Conservation (phyloP, 2,113 vertebrate species). For the Festucalex cinctus region DNA sequence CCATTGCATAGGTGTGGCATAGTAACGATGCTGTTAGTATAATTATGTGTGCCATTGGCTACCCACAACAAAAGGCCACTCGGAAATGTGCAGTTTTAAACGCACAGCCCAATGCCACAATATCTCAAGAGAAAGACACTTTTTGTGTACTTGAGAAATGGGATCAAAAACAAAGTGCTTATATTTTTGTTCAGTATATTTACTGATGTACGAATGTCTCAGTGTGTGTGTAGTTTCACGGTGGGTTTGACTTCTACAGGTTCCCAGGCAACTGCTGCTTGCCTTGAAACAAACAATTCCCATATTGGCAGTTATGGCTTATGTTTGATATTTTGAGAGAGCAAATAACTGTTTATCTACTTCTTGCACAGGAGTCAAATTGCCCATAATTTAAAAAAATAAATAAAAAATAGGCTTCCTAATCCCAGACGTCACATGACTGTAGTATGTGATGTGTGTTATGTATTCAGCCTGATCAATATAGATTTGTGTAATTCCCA, state of each 20-base stretch:
- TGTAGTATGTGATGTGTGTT: background rate
- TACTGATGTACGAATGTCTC: background rate
- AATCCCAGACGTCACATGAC: background rate
- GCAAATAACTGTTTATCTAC: constrained; percentile 1
- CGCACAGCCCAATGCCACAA: background rate
- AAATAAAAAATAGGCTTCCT: background rate
- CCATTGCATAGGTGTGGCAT: no score
- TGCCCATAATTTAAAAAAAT: background rate
- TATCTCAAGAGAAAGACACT: no score
- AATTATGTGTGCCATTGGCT: no score
- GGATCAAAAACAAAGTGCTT: no score
- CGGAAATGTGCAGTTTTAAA: background rate
- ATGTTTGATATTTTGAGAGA: background rate
- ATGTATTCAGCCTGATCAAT: background rate
- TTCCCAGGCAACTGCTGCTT: background rate
- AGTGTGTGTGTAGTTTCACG: background rate
- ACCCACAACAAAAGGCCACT: background rate
- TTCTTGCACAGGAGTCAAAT: background rate
- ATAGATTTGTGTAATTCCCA: background rate
- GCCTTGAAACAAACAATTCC: background rate
- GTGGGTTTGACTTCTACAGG: background rate
- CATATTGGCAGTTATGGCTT: background rate
- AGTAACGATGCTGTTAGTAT: background rate
- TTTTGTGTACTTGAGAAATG: no score
- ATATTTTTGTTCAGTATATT: background rate